Evolutionary conservation across 1,140 invertebrate species (phyloP).

Genomic region (Saxidomus purpurata): DNA sequence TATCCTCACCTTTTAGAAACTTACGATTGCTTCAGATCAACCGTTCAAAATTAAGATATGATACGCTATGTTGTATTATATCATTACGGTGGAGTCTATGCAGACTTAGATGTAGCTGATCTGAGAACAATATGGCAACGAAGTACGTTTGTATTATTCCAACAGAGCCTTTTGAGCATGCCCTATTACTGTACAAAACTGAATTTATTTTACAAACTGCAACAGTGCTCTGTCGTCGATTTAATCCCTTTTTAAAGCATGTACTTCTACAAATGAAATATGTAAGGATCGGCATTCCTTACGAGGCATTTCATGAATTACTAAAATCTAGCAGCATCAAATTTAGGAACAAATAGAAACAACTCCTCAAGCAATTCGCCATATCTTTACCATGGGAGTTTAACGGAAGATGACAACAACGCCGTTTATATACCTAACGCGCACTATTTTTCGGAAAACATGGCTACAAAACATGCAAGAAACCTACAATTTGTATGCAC

Average conservation of each 20-base stretch:
- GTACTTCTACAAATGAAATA: constrained; percentile 70
- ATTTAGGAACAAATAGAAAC: not conserved
- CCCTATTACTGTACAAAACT: constrained; percentile 71
- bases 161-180: constrained; percentile 79
- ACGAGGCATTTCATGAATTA: constrained; percentile 47
- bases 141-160: constrained; percentile 78
- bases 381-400: not conserved
- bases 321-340: not conserved
- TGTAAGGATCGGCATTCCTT: constrained; percentile 74
- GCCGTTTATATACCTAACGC: constrained; percentile 21
- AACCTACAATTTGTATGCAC: not conserved
- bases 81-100: constrained; percentile 79
- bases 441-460: not conserved
- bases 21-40: constrained; percentile 72
- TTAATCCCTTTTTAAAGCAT: constrained; percentile 76
- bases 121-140: constrained; percentile 67
- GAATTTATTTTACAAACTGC: constrained; percentile 76
- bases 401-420: not conserved
- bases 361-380: not conserved
- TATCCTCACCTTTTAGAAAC: constrained; percentile 72
- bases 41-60: constrained; percentile 76
- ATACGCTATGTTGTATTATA: constrained; percentile 78
- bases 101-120: constrained; percentile 79
- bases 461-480: not conserved
- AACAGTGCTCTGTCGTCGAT: constrained; percentile 72